Base-by-base conservation (phyloP, 1,140 invertebrate genomes). In the Druon quercuslanigerum region DNA sequence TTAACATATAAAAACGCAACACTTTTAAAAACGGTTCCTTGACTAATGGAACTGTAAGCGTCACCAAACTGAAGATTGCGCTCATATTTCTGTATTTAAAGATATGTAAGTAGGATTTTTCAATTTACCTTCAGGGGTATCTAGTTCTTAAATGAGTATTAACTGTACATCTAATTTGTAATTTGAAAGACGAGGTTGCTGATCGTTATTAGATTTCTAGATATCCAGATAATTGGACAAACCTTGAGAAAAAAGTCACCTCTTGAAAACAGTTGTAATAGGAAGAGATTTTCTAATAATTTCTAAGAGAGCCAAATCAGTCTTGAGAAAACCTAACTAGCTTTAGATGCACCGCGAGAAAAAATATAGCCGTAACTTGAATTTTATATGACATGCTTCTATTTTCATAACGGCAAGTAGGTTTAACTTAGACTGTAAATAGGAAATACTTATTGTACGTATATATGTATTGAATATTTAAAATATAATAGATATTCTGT, bases 51-150 rank as follows among this genome's bases (percentile, higher is more conserved):
- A 83, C 17, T 77, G 71, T 57, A 77, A 33, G 57, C 14, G 72
- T 71, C 77, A 79, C 72, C 81, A 77, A 79, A 78, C 75, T 82
- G 78, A 84, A 66, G 20, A 80, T 83, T 80, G 77, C 72, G 25
- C 72, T 86, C 78, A 86, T 85, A 85, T 86, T 87, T 87, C 83
- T 85, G 73, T 88, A 87, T 86, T 86, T 87, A 83, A 85, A 83
- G 54, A 71, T 87, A 87, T 80, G 71, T 88, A 88, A 86, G 84
- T 89, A 89, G 87, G 87, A 85, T 88, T 87, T 89, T 87, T 83
- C 85, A 89, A 88, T 87, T 87, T 79, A 85, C 76, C 57, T 75
- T 79, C 84, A 86, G 73, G 80, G 83, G 81, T 83, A 80, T 72
- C 86, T 81, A 88, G 60, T 25, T 85, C 85, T 86, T 85, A 83